Base-by-base conservation (phyloP, 37 sponge, comb jelly and placozoan genomes). In the Ephydatia muelleri region DNA sequence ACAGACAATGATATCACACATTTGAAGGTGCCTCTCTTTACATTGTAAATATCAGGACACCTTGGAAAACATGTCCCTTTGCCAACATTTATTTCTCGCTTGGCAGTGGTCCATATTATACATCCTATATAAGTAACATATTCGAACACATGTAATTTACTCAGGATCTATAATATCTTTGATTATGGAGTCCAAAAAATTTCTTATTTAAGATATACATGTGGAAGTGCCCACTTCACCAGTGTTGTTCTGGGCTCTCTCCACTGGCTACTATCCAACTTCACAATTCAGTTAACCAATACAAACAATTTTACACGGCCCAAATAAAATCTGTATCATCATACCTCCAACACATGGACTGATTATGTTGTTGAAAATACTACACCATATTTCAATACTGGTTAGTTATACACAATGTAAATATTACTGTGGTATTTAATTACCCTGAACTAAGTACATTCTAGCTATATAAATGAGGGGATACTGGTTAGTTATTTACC, bases 1-100 rank as follows among this genome's bases (percentile, higher is more conserved):
- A 57, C 57, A 57, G 57, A 57, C 57, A 57, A 57, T 57, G 57
- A 57, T 57, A 57, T 57, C 57, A 57, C 57, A 57, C 57, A 57
- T 57, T 14, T 57, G 57, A 57, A 57, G 57, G 57, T 57, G 57
- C 57, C 57, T 57, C 57, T 57, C 57, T 57, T 57, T 57, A 57
- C 57, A 57, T 57, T 57, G 57, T 57, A 57, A 21, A 57, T 57
- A 57, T 57, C 57, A 57, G 19, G 57, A 57, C 57, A 57, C 57
- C 57, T 57, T 57, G 57, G 57, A 57, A 57, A 57, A 57, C 57
- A 57, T 57, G 57, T 57, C 57, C 57, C 57, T 13, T 57, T 57
- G 57, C 57, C 12, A 57, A 57, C 57, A 57, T 57, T 57, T 57
- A 57, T 57, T 57, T 57, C 57, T 57, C 57, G 57, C 57, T 57